Evolutionary conservation across 2,113 vertebrate species (phyloP).

Genomic region (Oreochromis spilurus): DNA sequence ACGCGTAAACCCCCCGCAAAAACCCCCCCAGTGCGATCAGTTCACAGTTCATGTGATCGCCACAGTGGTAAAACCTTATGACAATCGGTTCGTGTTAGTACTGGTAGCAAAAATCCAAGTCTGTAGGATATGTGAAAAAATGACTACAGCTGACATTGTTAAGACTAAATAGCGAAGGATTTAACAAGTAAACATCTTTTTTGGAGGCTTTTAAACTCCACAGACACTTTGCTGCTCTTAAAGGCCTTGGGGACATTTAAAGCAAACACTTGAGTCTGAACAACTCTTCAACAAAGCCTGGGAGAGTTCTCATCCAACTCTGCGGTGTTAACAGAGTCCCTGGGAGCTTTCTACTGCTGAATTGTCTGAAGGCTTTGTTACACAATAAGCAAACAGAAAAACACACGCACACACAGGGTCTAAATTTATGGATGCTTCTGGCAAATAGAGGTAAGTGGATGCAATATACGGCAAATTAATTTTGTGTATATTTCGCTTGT

Average conservation of each 20-base stretch:
- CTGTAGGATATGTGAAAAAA: not conserved
- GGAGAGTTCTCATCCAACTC: constrained; percentile 15
- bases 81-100: not conserved
- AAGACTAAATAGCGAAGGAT: not conserved
- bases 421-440: not conserved
- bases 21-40: not conserved
- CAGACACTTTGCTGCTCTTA: not conserved
- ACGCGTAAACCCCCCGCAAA: not conserved
- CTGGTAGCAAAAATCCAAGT: not conserved
- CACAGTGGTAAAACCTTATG: not conserved
- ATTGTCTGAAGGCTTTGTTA: not conserved
- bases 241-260: constrained; percentile 24
- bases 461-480: not conserved
- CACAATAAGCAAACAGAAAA: constrained; percentile 11
- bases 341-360: not conserved
- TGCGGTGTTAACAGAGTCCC: not conserved
- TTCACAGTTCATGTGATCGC: not conserved
- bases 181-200: not conserved
- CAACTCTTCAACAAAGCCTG: constrained; percentile 29
- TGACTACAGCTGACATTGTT: not conserved
- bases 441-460: not conserved
- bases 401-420: not conserved
- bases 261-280: constrained; percentile 25
- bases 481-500: not conserved
- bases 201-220: not conserved